Conservation (phyloP, 1,140 invertebrate species). For the Micrasema minimum region DNA sequence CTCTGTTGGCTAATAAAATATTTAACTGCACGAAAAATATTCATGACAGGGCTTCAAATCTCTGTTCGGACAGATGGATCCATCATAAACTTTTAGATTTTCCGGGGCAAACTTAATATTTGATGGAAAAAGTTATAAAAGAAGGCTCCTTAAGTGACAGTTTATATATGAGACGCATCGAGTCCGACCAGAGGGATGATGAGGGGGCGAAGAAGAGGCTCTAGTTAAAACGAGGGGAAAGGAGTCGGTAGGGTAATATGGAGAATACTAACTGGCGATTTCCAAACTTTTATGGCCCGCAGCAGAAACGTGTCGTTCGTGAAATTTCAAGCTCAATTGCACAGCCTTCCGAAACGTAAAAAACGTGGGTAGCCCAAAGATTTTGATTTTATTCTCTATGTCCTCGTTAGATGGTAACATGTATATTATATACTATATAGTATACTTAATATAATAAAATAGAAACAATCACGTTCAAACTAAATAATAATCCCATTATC, state of each 20-base stretch:
- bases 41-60: no score
- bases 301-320: conserved; percentile 27
- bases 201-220: not conserved
- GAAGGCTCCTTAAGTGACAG: conserved; percentile 8
- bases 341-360: not conserved
- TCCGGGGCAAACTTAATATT: conserved; percentile 13
- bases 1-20: no score
- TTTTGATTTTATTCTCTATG: no score
- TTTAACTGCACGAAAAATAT: no score
- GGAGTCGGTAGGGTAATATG: not conserved
- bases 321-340: conserved; percentile 19
- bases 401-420: no score
- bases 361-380: no score
- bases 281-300: conserved; percentile 40
- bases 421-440: no score
- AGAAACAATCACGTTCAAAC: no score
- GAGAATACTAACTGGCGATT: conserved; percentile 40
- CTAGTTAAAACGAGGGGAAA: no score
- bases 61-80: conserved; percentile 4
- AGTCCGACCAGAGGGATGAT: no score
- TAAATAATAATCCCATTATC: no score
- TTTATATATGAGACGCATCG: conserved; percentile 11
- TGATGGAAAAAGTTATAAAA: conserved; percentile 19
- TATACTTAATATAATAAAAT: no score
- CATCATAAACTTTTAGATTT: conserved; percentile 18